Evolutionary conservation across 2,888 invertebrate genomes (phyloP), one percentile per base, ranked within the genome.

Genomic region (Frankliniella fusca): DNA sequence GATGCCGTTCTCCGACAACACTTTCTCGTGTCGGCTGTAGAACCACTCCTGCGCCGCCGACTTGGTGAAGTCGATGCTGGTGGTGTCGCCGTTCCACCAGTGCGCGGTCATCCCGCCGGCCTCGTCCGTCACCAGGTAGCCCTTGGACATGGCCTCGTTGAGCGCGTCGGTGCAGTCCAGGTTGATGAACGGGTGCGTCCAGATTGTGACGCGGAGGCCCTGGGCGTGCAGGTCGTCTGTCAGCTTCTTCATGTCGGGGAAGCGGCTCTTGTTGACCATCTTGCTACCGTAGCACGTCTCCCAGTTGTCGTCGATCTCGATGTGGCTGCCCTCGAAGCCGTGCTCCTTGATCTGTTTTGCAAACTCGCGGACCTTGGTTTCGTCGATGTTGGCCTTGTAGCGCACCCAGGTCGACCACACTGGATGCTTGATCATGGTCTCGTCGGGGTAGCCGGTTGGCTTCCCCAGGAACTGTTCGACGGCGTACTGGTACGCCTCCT

Each of bases 401-500:
- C 92, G 90, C 0, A 94, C 94, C 94, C 95, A 95, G 0, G 96
- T 96, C 0, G 96, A 95, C 95, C 96, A 97, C 83, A 97, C 92
- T 0, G 97, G 97, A 87, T 94, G 90, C 81, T 90, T 89, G 48
- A 97, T 92, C 92, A 96, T 94, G 81, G 91, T 89, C 82, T 90
- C 89, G 85, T 93, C 92, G 0, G 95, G 95, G 81, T 91, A 87
- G 48, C 28, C 83, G 1, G 88, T 87, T 0, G 95, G 93, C 85
- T 91, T 92, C 3, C 91, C 91, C 76, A 94, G 88, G 85, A 92
- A 91, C 3, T 89, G 91, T 61, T 90, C 88, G 0, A 93, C 89
- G 0, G 93, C 93, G 84, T 91, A 90, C 83, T 91, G 88, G 84
- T 94, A 94, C 0, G 93, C 93, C 23, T 89, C 85, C 86, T 90